Percentiles rank a stretch among this genome's conserved stretches.
phyloP scores from a whole-genome alignment of 2,797 vertebrate genomes.

The Gobionotothen gibberifrons region DNA sequence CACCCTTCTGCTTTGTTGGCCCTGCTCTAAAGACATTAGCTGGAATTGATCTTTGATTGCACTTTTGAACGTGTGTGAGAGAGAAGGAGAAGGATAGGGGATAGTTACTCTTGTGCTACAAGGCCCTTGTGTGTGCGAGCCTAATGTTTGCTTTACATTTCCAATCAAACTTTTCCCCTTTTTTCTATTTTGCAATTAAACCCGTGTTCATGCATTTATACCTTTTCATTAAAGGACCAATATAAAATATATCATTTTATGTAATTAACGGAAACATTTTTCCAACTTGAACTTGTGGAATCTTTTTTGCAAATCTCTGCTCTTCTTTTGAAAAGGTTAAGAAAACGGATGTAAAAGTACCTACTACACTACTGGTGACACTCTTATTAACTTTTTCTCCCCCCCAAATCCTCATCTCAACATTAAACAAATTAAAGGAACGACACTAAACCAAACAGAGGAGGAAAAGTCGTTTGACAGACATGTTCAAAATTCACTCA shows the following conservation, averaged over 20 bases:
- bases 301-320: constrained; percentile 53
- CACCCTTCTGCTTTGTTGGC: constrained; percentile 58
- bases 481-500: constrained; percentile 72
- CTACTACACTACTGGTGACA: constrained; percentile 46
- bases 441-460: constrained; percentile 77
- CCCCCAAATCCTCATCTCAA: constrained; percentile 48
- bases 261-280: constrained; percentile 37
- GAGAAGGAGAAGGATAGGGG: too few species aligned
- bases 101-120: not conserved
- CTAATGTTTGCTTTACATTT: constrained; percentile 4
- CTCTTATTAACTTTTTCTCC: constrained; percentile 65
- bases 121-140: not conserved
- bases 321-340: constrained; percentile 72
- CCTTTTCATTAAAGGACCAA: not conserved
- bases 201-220: not conserved
- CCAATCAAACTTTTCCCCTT: constrained; percentile 9
- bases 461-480: constrained; percentile 73
- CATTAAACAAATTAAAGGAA: constrained; percentile 81
- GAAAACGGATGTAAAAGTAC: constrained; percentile 45
- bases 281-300: constrained; percentile 42
- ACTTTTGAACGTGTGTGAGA: constrained; percentile 14
- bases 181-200: not conserved
- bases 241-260: constrained; percentile 5
- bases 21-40: constrained; percentile 52
- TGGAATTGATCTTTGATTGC: constrained; percentile 60